Evolutionary conservation across 2,888 invertebrate genomes (phyloP), one percentile per base, ranked within the genome.

Genomic region (Epirrhoe alternata): DNA sequence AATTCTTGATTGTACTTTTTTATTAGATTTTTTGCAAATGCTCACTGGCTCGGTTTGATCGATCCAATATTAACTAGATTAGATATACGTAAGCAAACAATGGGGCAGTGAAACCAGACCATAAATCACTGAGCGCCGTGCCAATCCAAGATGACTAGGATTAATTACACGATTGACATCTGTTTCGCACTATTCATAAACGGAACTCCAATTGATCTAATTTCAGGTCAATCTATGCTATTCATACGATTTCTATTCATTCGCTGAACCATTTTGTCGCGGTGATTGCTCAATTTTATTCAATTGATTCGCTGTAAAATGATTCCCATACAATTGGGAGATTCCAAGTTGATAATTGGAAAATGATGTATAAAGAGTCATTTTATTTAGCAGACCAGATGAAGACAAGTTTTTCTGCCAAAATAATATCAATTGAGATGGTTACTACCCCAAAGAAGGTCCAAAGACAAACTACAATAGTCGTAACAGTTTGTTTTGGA

Each of bases 141-240:
- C 69, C 87, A 75, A 77, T 77, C 81, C 82, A 85, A 87, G 85
- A 84, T 82, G 86, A 80, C 83, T 78, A 71, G 70, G 74, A 87
- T 86, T 86, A 87, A 89, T 86, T 80, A 80, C 78, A 61, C 68
- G 72, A 77, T 76, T 69, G 76, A 70, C 71, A 69, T 58, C 66
- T 69, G 73, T 65, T 69, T 63, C 57, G 50, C 52, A 62, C 64
- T 58, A 69, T 73, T 69, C 69, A 73, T 71, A 70, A 67, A 66
- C 35, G 64, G 57, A 31, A 58, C 45, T 38, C 64, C 55, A 61
- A 68, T 64, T 64, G 53, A 64, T 53, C 56, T 47, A 14, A 45
- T 57, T 63, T 52, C 62, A 67, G 63, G 58, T 55, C 59, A 59
- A 54, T 50, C 31, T 54, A 53, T 52, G 35, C 47, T 8, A 58